phyloP scores from a whole-genome alignment of 2,888 invertebrate genomes.

The Tethea ocularis region DNA sequence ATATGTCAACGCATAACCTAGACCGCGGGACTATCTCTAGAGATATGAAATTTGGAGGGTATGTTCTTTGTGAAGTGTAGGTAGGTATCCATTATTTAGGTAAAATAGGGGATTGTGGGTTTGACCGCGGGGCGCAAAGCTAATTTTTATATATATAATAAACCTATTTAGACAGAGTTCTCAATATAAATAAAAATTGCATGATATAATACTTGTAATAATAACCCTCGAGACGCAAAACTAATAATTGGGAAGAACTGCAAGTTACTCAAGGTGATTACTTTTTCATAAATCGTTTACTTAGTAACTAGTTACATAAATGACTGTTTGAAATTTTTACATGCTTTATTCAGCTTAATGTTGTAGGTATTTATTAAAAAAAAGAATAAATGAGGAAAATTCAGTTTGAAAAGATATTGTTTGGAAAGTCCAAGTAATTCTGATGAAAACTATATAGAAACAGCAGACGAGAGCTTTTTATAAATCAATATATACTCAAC shows the following conservation, averaged over 20 bases:
- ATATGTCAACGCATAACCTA: too few species aligned
- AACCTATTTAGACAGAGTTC: too few species aligned
- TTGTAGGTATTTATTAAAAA: background rate
- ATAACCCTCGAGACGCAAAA: background rate
- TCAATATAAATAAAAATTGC: background rate
- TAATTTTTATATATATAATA: too few species aligned
- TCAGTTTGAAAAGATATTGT: background rate
- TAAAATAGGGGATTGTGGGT: too few species aligned
- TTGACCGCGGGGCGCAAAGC: too few species aligned
- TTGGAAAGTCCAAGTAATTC: background rate
- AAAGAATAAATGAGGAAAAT: background rate
- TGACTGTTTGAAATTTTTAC: background rate
- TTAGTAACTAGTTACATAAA: background rate
- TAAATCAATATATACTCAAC: background rate
- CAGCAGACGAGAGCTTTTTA: background rate
- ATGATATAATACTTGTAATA: background rate
- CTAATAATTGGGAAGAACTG: conserved; percentile 1
- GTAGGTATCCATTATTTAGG: too few species aligned
- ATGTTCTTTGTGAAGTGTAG: too few species aligned
- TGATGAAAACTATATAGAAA: background rate
- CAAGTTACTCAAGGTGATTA: background rate
- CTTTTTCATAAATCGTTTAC: background rate
- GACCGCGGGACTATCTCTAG: too few species aligned
- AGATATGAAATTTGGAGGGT: too few species aligned
- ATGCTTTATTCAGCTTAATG: background rate